Base-by-base conservation (phyloP, 2,888 invertebrate genomes). In the Stenolophus ochropezus region DNA sequence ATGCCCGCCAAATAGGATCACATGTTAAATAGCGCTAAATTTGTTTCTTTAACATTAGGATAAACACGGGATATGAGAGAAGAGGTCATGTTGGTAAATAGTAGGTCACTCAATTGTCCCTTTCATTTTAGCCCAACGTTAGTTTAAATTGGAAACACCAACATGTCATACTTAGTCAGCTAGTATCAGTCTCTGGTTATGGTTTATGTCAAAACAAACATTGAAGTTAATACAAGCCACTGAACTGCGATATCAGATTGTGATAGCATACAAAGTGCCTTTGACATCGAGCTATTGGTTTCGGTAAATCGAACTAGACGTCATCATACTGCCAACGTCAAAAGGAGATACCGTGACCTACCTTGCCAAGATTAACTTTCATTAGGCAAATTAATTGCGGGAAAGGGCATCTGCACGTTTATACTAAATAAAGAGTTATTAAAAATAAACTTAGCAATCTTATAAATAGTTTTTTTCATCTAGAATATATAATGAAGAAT, bases 181-280 rank as follows among this genome's bases (percentile, higher is more conserved):
- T 71, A 20, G 47, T 71, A 71, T 71, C 42, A 18, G 71, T 47
- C 47, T 1, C 58, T 18, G 76, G 58, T 76, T 76, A 76, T 76
- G 76, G 76, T 76, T 56, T 58, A 76, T 76, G 76, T 76, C 76
- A 76, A 76, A 76, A 76, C 76, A 76, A 76, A 76, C 76, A 76
- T 76, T 76, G 76, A 76, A 76, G 76, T 76, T 76, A 76, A 76
- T 76, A 42, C 76, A 76, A 76, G 33, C 58, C 76, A 76, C 33
- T 76, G 76, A 76, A 76, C 76, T 76, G 76, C 33, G 58, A 76
- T 76, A 76, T 76, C 76, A 76, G 76, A 76, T 76, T 76, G 76
- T 76, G 76, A 76, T 76, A 58, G 21, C 42, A 49, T 56, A 76
- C 76, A 76, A 76, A 76, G 76, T 76, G 76, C 76, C 76, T 76